Percentiles rank a stretch among this genome's conserved stretches.
Conservation (phyloP, 2,113 vertebrate genomes). For the Clarias magur region DNA sequence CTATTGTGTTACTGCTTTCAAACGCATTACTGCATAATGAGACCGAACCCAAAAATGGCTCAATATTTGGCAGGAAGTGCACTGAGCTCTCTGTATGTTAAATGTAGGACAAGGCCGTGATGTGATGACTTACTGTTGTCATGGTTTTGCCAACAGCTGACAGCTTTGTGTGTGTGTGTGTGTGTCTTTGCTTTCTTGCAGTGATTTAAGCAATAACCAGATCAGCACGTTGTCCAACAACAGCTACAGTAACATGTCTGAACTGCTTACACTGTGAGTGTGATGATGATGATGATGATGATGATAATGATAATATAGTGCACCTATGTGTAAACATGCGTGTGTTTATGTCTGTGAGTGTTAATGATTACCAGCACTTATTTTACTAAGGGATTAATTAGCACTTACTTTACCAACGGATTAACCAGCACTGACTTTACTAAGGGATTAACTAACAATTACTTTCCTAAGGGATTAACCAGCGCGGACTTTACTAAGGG, state of each 20-base stretch:
- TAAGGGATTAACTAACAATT: neutral
- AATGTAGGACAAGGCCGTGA: too few relatives aligned
- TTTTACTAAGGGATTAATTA: too few relatives aligned
- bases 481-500: neutral
- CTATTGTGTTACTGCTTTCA: neutral
- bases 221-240: conserved; percentile 99
- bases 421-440: neutral
- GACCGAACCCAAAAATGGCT: neutral
- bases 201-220: conserved; percentile 99
- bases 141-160: conserved; percentile 7
- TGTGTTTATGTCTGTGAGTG: neutral
- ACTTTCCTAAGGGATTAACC: neutral
- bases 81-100: neutral
- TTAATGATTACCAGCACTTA: neutral
- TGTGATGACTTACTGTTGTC: neutral
- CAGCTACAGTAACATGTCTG: conserved; percentile 99
- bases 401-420: too few relatives aligned
- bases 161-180: conserved; percentile 20
- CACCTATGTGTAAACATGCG: neutral
- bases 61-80: conserved; percentile 8
- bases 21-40: neutral
- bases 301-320: conserved; percentile 24
- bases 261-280: conserved; percentile 98
- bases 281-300: conserved; percentile 42
- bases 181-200: conserved; percentile 75